Base-by-base conservation (phyloP, 2,888 invertebrate species). In the Allacma fusca region DNA sequence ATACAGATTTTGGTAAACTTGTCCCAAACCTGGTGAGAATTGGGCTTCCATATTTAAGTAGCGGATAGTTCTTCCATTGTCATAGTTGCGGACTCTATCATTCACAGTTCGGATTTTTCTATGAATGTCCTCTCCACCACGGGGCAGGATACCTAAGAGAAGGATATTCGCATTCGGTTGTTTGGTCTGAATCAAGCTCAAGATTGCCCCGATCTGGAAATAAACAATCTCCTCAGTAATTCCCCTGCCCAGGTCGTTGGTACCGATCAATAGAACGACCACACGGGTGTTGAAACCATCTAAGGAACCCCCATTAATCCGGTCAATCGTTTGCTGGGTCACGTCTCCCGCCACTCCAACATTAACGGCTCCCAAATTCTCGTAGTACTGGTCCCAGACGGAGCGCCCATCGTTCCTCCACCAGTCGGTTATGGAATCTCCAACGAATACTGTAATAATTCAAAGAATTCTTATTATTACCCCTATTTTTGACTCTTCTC, bases 101-200 rank as follows among this genome's bases (percentile, higher is more conserved):
- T 81, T 81, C 26, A 79, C 78, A 7, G 50, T 59, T 1, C 79
- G 70, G 50, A 64, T 43, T 40, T 69, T 67, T 65, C 65, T 24
- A 43, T 79, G 79, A 65, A 77, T 43, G 13, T 65, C 75, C 19
- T 65, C 64, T 13, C 65, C 77, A 12, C 43, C 70, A 23, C 78
- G n/a, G 2, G 81, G 81, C 43, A 81, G 72, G 21, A 79, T 72
- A n/a, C 77, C 81, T 9, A 81, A 34, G 34, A 80, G 78, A 9
- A 80, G 19, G n/a, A 80, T 75, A 24, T 44, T 75, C 2, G 71
- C 75, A 19, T 70, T 67, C 2, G 80, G 79, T 50, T 74, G 73
- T 16, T 78, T 73, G 0, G 50, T 44, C 7, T 75, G 26, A 24
- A 80, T 69, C 12, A 78, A 28, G 13, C 50, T 28, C 1, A 80